Percentiles rank a stretch among this genome's conserved stretches.
phyloP scores from a whole-genome alignment of 37 sponge, comb jelly and placozoan species.

The Spongilla lacustris region DNA sequence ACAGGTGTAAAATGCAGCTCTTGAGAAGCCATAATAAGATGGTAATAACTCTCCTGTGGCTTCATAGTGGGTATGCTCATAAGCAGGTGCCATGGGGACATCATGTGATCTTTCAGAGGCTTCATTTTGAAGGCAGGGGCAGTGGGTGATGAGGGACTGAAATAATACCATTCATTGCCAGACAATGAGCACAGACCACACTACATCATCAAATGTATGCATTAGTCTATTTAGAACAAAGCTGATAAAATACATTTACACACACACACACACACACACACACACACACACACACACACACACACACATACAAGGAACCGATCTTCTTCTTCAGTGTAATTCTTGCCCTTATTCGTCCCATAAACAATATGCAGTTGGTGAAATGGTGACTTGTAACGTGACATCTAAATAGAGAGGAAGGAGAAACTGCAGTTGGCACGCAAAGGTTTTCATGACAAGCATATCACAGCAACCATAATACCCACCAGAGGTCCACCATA shows the following conservation, averaged over 20 bases:
- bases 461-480: no score
- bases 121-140: no score
- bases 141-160: neutral
- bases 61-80: no score
- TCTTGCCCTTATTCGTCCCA: constrained; percentile 98
- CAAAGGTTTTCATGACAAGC: no score
- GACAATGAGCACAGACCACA: no score
- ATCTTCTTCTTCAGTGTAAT: constrained; percentile 99
- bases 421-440: neutral
- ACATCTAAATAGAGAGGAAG: constrained; percentile 52
- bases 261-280: neutral
- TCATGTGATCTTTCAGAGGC: neutral
- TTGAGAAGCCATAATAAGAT: no score
- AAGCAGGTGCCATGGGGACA: neutral
- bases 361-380: constrained; percentile 98
- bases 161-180: neutral
- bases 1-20: no score
- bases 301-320: constrained; percentile 78
- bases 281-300: constrained; percentile 11
- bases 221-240: no score
- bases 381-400: constrained; percentile 91
- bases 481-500: no score
- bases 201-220: no score
- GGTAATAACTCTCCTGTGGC: no score
- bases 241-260: neutral